Evolutionary conservation across 2,888 invertebrate species (phyloP), one percentile per base, ranked within the genome.

Genomic region (Drosophila seclusa): DNA sequence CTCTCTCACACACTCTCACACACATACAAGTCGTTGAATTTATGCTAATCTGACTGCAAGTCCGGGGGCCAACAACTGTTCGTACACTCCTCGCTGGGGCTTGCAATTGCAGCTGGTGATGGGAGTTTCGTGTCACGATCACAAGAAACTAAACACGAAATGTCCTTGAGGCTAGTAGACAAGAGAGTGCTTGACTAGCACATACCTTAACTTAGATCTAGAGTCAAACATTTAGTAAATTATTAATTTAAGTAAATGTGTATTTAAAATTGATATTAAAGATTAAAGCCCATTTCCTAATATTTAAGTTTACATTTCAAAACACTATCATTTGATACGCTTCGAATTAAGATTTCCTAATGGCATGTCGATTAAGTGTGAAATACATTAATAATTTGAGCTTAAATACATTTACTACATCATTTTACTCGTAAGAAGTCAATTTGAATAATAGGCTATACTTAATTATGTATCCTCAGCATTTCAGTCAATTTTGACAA

Each of bases 1-100:
- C n/a, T n/a, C n/a, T n/a, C n/a, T n/a, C n/a, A 29, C 59, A 40
- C 54, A 24, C 38, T 54, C 21, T 52, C 36, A 48, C 34, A 48
- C 77, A 75, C 75, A 77, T 82, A 76, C 79, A 82, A 78, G 72
- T 64, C 73, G 76, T 80, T 89, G 79, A 89, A 86, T 87, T 90
- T 87, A 87, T 87, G 87, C 87, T 90, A 87, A 87, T 87, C 89
- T 68, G 61, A 67, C 65, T 65, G 69, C 76, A 69, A 81, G 61
- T 81, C 75, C 77, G 77, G 73, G 67, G 80, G 81, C 78, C 76
- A 78, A 72, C 81, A 78, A 78, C 78, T 72, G 65, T 68, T 76
- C 81, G 81, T 68, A 68, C 78, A 72, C 78, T 81, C 81, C 78
- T 78, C 78, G 78, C 65, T 42, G 53, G 18, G 49, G 42, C 48